Conservation (phyloP, 2,113 vertebrate species). For the Forbesichthys papilliferus region DNA sequence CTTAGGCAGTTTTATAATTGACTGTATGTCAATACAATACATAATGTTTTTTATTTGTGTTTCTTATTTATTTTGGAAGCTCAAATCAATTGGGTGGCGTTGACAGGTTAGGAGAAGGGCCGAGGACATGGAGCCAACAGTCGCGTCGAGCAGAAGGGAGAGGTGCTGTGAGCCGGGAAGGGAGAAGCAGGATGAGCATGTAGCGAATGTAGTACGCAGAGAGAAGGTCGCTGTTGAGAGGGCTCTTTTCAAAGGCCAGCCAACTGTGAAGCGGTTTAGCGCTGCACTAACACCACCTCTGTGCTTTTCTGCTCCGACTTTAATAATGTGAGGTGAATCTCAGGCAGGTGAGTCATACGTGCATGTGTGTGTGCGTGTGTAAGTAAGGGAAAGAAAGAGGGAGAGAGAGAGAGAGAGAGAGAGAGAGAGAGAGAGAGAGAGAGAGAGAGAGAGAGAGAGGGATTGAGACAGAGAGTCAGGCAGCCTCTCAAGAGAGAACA, state of each 20-base stretch:
- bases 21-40: conserved; percentile 2
- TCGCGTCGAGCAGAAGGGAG: conserved; percentile 45
- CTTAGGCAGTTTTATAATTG: conserved; percentile 25
- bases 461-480: neutral
- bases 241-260: conserved; percentile 45
- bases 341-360: conserved; percentile 43
- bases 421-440: too few species aligned
- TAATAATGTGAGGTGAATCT: conserved; percentile 38
- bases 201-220: conserved; percentile 35
- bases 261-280: conserved; percentile 25
- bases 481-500: neutral
- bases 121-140: conserved; percentile 51
- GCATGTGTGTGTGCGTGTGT: neutral
- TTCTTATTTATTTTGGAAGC: conserved; percentile 4
- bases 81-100: conserved; percentile 47
- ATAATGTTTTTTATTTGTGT: neutral
- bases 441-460: too few species aligned
- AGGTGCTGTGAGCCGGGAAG: conserved; percentile 56
- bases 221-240: conserved; percentile 55
- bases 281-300: conserved; percentile 11
- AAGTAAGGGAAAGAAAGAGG: neutral
- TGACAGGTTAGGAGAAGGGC: conserved; percentile 40
- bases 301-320: conserved; percentile 30
- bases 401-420: too few species aligned
- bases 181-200: conserved; percentile 16